Conservation (phyloP, 2,888 invertebrate genomes). For the Eustalomyia histrio region DNA sequence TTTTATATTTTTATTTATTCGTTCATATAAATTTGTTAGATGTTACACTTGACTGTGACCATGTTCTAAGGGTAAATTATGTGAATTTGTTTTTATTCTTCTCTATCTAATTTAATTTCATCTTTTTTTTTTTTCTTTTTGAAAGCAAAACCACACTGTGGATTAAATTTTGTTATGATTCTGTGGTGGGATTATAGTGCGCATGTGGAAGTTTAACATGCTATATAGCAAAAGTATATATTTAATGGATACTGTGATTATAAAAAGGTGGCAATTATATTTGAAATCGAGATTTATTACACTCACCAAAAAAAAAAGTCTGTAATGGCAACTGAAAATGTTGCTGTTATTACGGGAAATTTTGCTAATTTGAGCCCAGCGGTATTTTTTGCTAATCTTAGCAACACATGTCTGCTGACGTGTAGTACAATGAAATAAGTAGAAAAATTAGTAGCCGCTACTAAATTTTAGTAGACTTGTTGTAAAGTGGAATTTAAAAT, state of each 20-base stretch:
- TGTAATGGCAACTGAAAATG: too few relatives aligned
- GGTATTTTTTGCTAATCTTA: too few relatives aligned
- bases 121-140: constrained; percentile 14
- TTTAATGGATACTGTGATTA: not conserved
- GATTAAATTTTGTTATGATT: constrained; percentile 26
- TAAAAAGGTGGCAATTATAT: too few relatives aligned
- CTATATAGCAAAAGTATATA: not conserved
- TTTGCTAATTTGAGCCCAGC: too few relatives aligned
- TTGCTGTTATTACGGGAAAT: too few relatives aligned
- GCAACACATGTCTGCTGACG: too few relatives aligned
- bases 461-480: too few relatives aligned
- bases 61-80: not conserved
- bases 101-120: not conserved
- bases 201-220: constrained; percentile 32
- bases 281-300: too few relatives aligned
- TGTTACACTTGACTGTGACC: constrained; percentile 6
- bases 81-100: constrained; percentile 1
- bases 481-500: too few relatives aligned
- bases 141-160: constrained; percentile 30
- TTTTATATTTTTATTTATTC: not conserved
- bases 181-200: constrained; percentile 31
- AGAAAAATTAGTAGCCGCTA: too few relatives aligned
- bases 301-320: too few relatives aligned
- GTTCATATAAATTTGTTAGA: not conserved
- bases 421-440: too few relatives aligned